phyloP scores from a whole-genome alignment of 2,797 vertebrate species.

The Anabas testudineus region DNA sequence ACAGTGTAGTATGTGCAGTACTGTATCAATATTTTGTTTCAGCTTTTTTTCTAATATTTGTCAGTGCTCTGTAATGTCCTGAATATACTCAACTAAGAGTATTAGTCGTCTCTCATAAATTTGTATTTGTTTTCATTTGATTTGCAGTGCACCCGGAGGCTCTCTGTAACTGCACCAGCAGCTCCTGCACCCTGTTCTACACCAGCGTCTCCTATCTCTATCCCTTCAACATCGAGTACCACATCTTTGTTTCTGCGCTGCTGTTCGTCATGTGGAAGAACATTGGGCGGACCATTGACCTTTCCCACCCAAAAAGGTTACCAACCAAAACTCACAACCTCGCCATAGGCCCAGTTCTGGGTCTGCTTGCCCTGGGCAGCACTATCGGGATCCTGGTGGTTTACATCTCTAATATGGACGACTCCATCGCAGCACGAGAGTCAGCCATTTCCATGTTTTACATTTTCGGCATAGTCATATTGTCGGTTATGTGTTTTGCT shows the following conservation, averaged over 20 bases:
- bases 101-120: slow-evolving; percentile 3
- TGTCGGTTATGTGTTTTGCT: slow-evolving; percentile 89
- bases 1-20: not conserved
- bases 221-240: slow-evolving; percentile 98
- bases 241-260: slow-evolving; percentile 96
- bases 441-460: slow-evolving; percentile 93
- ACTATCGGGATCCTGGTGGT: slow-evolving; percentile 92
- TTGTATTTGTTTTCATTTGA: slow-evolving; percentile 50
- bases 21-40: too few species aligned
- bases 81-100: too few species aligned
- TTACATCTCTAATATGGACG: slow-evolving; percentile 90
- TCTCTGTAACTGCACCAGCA: slow-evolving; percentile 91
- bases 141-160: slow-evolving; percentile 86
- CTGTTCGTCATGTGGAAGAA: slow-evolving; percentile 98
- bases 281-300: slow-evolving; percentile 90
- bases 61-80: too few species aligned
- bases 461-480: slow-evolving; percentile 87
- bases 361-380: slow-evolving; percentile 87
- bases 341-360: slow-evolving; percentile 86
- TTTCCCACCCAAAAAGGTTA: slow-evolving; percentile 80
- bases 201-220: slow-evolving; percentile 94
- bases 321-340: slow-evolving; percentile 83
- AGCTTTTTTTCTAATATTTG: not conserved
- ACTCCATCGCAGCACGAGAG: slow-evolving; percentile 85
- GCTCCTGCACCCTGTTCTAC: slow-evolving; percentile 90